Conservation (phyloP, 1,140 invertebrate genomes). For the Zelostemma sp. region DNA sequence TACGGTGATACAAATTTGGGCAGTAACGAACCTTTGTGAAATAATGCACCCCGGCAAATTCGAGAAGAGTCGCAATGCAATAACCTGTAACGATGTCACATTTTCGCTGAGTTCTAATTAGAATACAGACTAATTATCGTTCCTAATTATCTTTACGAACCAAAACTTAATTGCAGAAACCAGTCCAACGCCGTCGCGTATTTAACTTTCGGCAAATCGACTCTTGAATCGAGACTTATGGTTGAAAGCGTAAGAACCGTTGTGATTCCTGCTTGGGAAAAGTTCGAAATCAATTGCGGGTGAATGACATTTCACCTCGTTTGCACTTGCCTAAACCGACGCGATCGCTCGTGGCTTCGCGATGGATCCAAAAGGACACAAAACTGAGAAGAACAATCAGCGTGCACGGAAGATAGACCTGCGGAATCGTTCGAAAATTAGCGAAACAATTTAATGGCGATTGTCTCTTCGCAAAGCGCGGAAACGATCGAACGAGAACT, state of each 20-base stretch:
- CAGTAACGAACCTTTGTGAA: conserved; percentile 83
- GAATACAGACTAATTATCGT: no score
- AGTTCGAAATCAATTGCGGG: no score
- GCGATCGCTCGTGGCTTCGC: conserved; percentile 89
- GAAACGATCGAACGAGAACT: no score
- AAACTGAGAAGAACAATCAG: conserved; percentile 95
- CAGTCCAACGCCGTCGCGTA: conserved; percentile 94
- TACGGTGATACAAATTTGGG: background rate
- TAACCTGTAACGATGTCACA: no score
- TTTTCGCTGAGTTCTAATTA: no score
- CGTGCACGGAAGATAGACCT: conserved; percentile 94
- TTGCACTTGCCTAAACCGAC: conserved; percentile 75
- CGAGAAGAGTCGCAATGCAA: conserved; percentile 91
- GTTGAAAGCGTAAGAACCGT: conserved; percentile 92
- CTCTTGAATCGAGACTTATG: conserved; percentile 91
- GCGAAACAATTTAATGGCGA: background rate
- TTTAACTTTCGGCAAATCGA: conserved; percentile 91
- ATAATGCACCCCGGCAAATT: conserved; percentile 95
- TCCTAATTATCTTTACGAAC: no score
- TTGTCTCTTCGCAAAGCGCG: no score
- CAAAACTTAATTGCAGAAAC: conserved; percentile 94
- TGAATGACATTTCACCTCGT: no score
- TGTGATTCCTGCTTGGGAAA: conserved; percentile 81
- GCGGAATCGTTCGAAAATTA: conserved; percentile 23
- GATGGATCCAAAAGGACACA: conserved; percentile 97